Evolutionary conservation across 1,140 invertebrate species (phyloP).

Genomic region (Aethina tumida): DNA sequence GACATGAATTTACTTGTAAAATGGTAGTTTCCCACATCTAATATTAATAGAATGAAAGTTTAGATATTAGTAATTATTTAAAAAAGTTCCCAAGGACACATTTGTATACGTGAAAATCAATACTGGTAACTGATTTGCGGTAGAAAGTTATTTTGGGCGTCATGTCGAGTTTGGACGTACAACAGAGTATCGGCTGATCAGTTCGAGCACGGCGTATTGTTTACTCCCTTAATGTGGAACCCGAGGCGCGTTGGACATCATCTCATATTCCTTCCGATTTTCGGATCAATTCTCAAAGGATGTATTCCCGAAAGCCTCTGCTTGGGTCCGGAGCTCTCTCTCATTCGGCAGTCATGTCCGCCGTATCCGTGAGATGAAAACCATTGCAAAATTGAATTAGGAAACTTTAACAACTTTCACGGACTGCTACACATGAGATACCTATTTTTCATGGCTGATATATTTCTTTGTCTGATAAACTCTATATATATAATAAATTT

Average conservation of each 20-base stretch:
- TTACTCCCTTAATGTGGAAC: constrained; percentile 14
- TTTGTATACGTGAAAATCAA: too few relatives aligned
- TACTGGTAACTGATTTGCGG: too few relatives aligned
- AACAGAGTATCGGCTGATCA: too few relatives aligned
- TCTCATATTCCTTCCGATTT: constrained; percentile 18
- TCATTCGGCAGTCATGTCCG: constrained; percentile 13
- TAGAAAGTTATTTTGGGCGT: too few relatives aligned
- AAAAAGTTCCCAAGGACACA: too few relatives aligned
- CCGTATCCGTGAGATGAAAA: constrained; percentile 23
- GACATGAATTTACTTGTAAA: too few relatives aligned
- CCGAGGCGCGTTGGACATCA: constrained; percentile 16
- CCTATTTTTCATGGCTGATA: constrained; percentile 5
- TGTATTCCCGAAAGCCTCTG: constrained; percentile 7
- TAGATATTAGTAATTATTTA: too few relatives aligned
- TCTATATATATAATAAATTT: constrained; percentile 10
- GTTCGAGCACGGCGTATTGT: too few relatives aligned
- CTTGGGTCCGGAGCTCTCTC: constrained; percentile 4
- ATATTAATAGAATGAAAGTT: too few relatives aligned
- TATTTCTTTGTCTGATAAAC: constrained; percentile 2
- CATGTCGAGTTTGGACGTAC: too few relatives aligned
- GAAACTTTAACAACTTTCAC: constrained; percentile 16
- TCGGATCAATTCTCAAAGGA: constrained; percentile 18
- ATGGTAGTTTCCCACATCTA: too few relatives aligned
- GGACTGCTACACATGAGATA: constrained; percentile 11
- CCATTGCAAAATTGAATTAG: constrained; percentile 22